Evolutionary conservation across 2,888 invertebrate species (phyloP).

Genomic region (Augiades crinisus): DNA sequence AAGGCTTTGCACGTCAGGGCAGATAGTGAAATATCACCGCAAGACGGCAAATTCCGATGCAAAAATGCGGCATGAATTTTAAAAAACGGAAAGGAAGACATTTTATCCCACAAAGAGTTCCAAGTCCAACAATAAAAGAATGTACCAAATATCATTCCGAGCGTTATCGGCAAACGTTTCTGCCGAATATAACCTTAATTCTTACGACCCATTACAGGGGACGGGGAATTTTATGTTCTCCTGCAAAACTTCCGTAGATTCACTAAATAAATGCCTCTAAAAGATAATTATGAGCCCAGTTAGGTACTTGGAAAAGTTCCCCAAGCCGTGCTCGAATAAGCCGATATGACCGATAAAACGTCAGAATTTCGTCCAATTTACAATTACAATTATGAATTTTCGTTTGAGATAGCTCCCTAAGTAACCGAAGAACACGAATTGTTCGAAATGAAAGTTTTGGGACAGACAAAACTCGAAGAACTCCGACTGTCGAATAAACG

Average conservation of each 20-base stretch:
- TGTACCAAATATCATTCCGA: constrained; percentile 4
- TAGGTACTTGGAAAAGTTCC: constrained; percentile 26
- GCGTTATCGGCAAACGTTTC: constrained; percentile 3
- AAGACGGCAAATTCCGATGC: constrained; percentile 20
- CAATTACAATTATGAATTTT: constrained; percentile 43
- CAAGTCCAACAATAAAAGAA: constrained; percentile 1
- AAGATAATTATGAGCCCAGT: constrained; percentile 21
- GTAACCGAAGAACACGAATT: constrained; percentile 27
- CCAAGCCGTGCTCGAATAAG: constrained; percentile 21
- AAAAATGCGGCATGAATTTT: constrained; percentile 24
- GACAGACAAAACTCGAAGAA: constrained; percentile 32
- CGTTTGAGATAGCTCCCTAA: constrained; percentile 36
- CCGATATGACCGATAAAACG: constrained; percentile 33
- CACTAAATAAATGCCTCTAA: constrained; percentile 26
- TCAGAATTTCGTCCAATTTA: constrained; percentile 38
- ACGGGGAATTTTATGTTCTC: constrained; percentile 9
- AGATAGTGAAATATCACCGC: constrained; percentile 27
- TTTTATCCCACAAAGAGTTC: constrained; percentile 6
- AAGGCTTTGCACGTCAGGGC: constrained; percentile 24
- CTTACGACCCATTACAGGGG: constrained; percentile 4
- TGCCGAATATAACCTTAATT: constrained; percentile 5
- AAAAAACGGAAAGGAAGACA: constrained; percentile 4
- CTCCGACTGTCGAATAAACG: constrained; percentile 37
- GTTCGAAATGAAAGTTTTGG: constrained; percentile 34
- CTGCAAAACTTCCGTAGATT: constrained; percentile 20